Evolutionary conservation across 2,797 vertebrate genomes (phyloP).

Genomic region (Halcyon leucocephala): DNA sequence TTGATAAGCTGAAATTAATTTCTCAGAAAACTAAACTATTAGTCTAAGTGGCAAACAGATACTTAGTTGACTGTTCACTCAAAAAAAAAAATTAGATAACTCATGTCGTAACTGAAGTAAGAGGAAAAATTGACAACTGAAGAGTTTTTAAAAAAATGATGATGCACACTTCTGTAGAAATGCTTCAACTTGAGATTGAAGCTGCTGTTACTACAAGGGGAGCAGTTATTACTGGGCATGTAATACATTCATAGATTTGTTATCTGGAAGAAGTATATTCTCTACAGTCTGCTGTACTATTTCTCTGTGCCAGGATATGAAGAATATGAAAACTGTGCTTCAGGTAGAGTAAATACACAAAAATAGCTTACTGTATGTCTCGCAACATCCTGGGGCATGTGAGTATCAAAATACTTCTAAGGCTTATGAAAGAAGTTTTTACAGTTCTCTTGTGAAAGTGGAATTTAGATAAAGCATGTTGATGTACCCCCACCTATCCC

Average conservation of each 20-base stretch:
- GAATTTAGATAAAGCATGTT: not conserved
- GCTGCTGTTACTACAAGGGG: not conserved
- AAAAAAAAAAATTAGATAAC: not conserved
- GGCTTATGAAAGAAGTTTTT: not conserved
- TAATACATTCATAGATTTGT: not conserved
- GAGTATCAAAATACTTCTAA: not conserved
- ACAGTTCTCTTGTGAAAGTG: not conserved
- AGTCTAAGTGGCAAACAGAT: fast-evolving
- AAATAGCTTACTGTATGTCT: not conserved
- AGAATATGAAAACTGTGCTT: not conserved
- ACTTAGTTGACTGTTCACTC: not conserved
- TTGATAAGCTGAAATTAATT: not conserved
- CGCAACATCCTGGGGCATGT: not conserved
- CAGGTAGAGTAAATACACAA: not conserved
- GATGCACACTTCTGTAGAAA: not conserved
- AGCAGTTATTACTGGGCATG: not conserved
- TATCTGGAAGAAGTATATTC: not conserved
- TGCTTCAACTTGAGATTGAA: not conserved
- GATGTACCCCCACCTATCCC: not conserved
- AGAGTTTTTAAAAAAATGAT: not conserved
- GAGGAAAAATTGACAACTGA: not conserved
- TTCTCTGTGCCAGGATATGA: not conserved
- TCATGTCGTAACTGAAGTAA: not conserved
- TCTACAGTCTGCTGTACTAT: not conserved
- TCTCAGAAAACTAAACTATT: not conserved